Percentiles rank a stretch among this genome's conserved stretches.
These are phyloP conservation scores for Eriosoma lanigerum DNA, from an alignment of 1,140 invertebrate species.

Conservation along the genomic window DNA sequence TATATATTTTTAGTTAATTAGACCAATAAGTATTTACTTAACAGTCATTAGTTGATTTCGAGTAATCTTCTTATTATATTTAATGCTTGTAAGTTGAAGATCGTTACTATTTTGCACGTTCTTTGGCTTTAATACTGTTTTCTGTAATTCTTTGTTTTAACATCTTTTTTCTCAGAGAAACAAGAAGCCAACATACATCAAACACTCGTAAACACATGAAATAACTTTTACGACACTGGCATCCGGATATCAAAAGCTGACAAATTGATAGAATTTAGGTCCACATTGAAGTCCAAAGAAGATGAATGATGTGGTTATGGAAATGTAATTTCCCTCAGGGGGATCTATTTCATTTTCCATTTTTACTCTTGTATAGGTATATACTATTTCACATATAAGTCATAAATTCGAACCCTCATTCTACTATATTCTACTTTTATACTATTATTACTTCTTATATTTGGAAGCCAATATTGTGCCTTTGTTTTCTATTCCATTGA, in stretches of 20 bases:
- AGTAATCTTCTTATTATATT: too few relatives aligned
- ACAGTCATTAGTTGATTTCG: too few relatives aligned
- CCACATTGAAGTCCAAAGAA: not conserved
- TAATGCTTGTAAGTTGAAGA: too few relatives aligned
- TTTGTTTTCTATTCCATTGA: not conserved
- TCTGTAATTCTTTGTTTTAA: not conserved
- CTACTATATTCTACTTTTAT: too few relatives aligned
- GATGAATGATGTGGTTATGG: not conserved
- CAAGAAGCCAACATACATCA: conserved; percentile 23
- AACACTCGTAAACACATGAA: conserved; percentile 15
- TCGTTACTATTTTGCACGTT: too few relatives aligned
- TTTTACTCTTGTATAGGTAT: not conserved
- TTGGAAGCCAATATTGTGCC: not conserved
- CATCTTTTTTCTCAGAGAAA: not conserved
- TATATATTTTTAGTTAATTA: too few relatives aligned
- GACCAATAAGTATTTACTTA: too few relatives aligned
- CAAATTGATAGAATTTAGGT: conserved; percentile 28
- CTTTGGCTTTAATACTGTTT: too few relatives aligned
- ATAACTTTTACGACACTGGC: conserved; percentile 9
- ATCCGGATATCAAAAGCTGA: not conserved
- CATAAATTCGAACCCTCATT: conserved; percentile 23
- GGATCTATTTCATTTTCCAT: conserved; percentile 13
- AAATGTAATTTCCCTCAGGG: conserved; percentile 42
- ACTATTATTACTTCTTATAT: conserved; percentile 1
- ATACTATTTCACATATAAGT: not conserved